Evolutionary conservation across 2,113 vertebrate genomes (phyloP), one percentile per base, ranked within the genome.

Genomic region (Benitochromis conjunctus): DNA sequence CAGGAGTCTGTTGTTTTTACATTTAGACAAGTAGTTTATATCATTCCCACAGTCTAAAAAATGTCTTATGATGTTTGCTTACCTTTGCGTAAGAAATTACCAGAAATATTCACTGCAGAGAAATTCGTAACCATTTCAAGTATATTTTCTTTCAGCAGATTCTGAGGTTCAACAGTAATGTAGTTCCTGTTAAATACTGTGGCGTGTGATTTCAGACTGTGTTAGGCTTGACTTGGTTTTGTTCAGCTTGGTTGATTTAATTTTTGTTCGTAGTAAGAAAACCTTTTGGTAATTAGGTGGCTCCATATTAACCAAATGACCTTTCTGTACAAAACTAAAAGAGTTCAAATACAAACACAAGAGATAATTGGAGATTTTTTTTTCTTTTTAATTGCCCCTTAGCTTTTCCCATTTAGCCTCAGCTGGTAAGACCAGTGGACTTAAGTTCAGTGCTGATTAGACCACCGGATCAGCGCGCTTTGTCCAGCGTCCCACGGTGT

Each of bases 211-310:
- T 83, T 80, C 43, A 84, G 79, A 8, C 16, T 10, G 36, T 54
- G 60, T 82, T 88, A 38, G 34, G 74, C 53, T 55, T 36, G 29
- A 48, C 11, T 74, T 51, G 24, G 76, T 81, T 86, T 9, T 54
- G 81, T 89, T 86, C 69, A 81, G 79, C 80, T 81, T 57, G 76
- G 79, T 64, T 79, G 84, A 77, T 88, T 91, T 86, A 53, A 90
- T 91, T 92, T 92, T 89, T 31, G 18, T 80, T 86, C 19, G 12
- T 83, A 88, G 81, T 38, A 21, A 86, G 66, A 83, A 51, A 82
- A 81, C 51, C 79, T 62, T 91, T 83, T 77, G 80, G 80, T 74
- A 91, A 79, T 91, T 89, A 86, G 60, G 18, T 29, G 71, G 78
- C 76, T 86, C 56, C 41, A 19, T 84, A 71, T 81, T 55, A 92